Evolutionary conservation across 1,140 invertebrate genomes (phyloP), one percentile per base, ranked within the genome.

Genomic region (Drosophila setifemur): DNA sequence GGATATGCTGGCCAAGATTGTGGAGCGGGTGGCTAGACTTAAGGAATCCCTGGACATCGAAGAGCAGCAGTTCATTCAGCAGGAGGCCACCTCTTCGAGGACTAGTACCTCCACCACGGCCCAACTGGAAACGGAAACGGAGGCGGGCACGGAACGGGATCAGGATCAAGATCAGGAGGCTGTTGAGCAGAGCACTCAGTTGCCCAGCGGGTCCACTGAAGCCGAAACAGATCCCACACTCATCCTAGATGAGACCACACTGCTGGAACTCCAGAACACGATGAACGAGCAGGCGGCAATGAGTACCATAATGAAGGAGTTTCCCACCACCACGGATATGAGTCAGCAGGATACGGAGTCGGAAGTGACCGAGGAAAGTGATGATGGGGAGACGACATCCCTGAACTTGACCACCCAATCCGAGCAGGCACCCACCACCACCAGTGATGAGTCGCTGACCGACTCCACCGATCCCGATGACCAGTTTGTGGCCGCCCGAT

Each of bases 1-100:
- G 87, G 86, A 90, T 48, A 89, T 90, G 83, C 53, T 90, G 55
- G 89, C 90, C 28, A 58, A 88, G 2, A 90, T 90, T 25, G 89
- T 90, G 18, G 89, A 90, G 52, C 74, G 89, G 25, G 89, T 90
- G 49, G 89, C 89, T 1, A 54, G 89, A 0, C 57, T 90, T 0
- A 90, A 90, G 47, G 89, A 90, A 21, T 81, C 86, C 0, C 40
- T 90, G 28, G 89, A 90, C 29, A 88, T 90, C 9, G 72, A 88
- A 31, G 85, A 89, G 44, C 74, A 73, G 35, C 74, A 79, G 39
- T 64, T 78, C 1, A 74, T 61, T 21, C 61, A 55, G 4, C 79
- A 86, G 37, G 72, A 47, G n/a, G 53, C 64, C 74, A 58, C 64
- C 6, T 33, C 66, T 14, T 19, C 44, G 0, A 71, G 66, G 19